Evolutionary conservation across 2,888 invertebrate species (phyloP), one percentile per base, ranked within the genome.

Genomic region (Drosophila macrospina): DNA sequence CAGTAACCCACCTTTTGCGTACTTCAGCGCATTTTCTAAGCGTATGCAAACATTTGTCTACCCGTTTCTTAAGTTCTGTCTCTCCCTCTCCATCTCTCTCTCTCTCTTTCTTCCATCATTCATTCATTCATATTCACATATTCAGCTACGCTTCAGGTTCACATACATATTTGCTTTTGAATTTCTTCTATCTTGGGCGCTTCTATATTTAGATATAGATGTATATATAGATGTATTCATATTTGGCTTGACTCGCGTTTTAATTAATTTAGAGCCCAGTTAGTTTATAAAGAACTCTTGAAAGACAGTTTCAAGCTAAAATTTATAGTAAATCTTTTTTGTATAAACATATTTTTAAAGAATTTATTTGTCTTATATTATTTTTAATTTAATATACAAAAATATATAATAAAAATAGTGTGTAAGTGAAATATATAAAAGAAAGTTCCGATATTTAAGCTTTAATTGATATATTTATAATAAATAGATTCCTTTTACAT

Each of bases 41-140:
- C 69, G 54, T 66, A 63, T 56, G 77, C 77, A 82, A 88, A 75
- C 65, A 73, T 76, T 78, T 74, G 74, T 78, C 59, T 74, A 52
- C 55, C 34, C 51, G 39, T 59, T 65, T 59, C 73, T 63, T 77
- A 34, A 52, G 63, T 60, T 34, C 15, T 36, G 11, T 20, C 3
- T 3, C 3, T 20, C n/a, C n/a, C n/a, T n/a, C n/a, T n/a, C n/a
- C n/a, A n/a, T n/a, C n/a, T n/a, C n/a, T n/a, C n/a, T n/a, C 63
- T 34, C 15, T 36, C 13, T 20, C 3, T 3, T 20, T 20, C n/a
- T 24, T 37, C 13, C n/a, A 13, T 32, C 30, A 30, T 45, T 45
- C 56, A 28, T 6, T 36, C 24, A 36, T n/a, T n/a, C 20, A 20
- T 20, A 20, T 20, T 20, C 20, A 36, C 24, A 32, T 44, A 11